Base-by-base conservation (phyloP, 2,113 vertebrate genomes). In the Capra hircus region DNA sequence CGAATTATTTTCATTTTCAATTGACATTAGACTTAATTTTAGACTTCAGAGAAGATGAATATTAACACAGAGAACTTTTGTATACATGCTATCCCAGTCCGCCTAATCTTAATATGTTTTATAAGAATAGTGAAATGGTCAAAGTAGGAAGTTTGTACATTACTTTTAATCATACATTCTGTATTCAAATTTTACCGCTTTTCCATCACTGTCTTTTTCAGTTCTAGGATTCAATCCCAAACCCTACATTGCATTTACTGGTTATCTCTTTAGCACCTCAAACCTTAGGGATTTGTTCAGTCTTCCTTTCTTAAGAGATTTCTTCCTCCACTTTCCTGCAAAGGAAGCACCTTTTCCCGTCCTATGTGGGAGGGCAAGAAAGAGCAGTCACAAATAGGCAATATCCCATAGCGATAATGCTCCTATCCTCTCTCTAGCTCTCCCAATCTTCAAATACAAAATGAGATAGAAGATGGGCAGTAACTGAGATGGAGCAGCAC, bases 301-400 rank as follows among this genome's bases (percentile, higher is more conserved):
- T 67, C 14, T 77, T 83, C 2, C 1, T 7, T 83, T 93, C 19
- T 67, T 88, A 71, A 33, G 27, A 48, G 28, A 0, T 78, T 88
- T 50, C 5, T 7, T 60, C 2, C 3, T 25, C 21, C 27, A 40
- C 3, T 3, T 53, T 84, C 14, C 8, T 85, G 25, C 3, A 40
- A 88, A 48, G 3, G 45, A 88, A 83, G 16, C 8, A 43, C 5
- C 1, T 25, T 50, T 88, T 82, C 3, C n/a, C 86, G 7, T 90
- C 27, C 3, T 6, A 55, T 1, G 16, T 64, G n/a, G n/a, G 1
- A 23, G 50, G 23, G 1, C 4, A 33, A 17, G 19, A 10, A 52
- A 40, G n/a, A 43, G 23, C 7, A 57, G 17, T 19, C 43, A 23
- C 9, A 55, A 14, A 52, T 3, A 85, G 45, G 17, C 10, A n/a